These are phyloP conservation scores for Pantala flavescens DNA, from an alignment of 1,140 invertebrate species.

Conservation along the genomic window DNA sequence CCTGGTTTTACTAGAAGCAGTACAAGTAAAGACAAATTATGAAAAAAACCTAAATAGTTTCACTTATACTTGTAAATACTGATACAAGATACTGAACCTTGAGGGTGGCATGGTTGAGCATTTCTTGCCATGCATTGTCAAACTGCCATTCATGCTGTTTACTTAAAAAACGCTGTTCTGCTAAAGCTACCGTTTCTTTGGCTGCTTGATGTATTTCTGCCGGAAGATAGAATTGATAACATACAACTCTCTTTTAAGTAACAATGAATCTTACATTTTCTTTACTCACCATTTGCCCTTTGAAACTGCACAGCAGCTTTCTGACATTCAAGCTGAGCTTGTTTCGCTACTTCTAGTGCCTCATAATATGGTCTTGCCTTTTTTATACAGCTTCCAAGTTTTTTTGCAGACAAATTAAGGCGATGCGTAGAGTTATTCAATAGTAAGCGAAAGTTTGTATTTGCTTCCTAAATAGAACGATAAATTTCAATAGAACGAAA, in stretches of 20 bases:
- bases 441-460: slow-evolving; percentile 69
- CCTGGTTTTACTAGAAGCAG: too few species aligned
- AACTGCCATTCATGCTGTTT: slow-evolving; percentile 39
- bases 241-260: too few species aligned
- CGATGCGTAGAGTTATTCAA: slow-evolving; percentile 74
- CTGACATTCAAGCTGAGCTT: slow-evolving; percentile 70
- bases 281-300: slow-evolving; percentile 63
- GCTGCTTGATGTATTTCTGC: slow-evolving; percentile 55
- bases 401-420: slow-evolving; percentile 71
- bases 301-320: slow-evolving; percentile 86
- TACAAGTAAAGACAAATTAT: too few species aligned
- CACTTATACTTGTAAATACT: too few species aligned
- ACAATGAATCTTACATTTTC: not conserved
- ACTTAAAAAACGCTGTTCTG: slow-evolving; percentile 39
- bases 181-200: slow-evolving; percentile 72
- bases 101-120: slow-evolving; percentile 86
- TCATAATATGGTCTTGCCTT: slow-evolving; percentile 88
- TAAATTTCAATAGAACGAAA: not conserved
- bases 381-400: slow-evolving; percentile 76
- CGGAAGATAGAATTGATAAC: not conserved
- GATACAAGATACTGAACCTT: not conserved
- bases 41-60: too few species aligned
- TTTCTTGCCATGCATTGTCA: slow-evolving; percentile 95
- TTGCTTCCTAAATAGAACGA: slow-evolving; percentile 56
- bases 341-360: slow-evolving; percentile 33